Conservation (phyloP, 2,797 vertebrate genomes). For the Limnodromus scolopaceus region DNA sequence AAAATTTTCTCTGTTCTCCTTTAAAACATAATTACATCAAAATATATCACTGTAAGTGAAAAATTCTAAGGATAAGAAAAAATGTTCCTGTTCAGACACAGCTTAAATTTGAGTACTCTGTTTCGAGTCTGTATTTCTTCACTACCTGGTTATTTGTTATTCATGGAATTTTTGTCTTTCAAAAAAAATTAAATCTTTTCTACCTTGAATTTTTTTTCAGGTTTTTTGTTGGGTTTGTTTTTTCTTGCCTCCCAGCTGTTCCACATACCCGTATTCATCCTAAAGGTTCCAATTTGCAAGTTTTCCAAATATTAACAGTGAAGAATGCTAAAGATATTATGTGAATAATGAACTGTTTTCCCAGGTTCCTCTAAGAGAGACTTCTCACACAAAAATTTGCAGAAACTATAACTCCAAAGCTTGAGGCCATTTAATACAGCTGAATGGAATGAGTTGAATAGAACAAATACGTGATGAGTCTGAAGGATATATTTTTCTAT, state of each 20-base stretch:
- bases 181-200: background rate
- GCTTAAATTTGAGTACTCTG: background rate
- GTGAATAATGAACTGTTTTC: background rate
- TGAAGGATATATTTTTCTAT: background rate
- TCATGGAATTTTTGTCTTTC: background rate
- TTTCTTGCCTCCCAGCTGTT: background rate
- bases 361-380: background rate
- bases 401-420: background rate
- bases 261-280: background rate
- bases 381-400: background rate
- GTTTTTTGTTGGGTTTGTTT: too few relatives aligned
- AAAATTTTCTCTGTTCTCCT: background rate
- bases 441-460: background rate
- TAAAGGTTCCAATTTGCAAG: background rate
- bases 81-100: rapidly evolving
- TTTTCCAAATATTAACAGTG: background rate
- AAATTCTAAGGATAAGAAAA: background rate
- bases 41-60: background rate
- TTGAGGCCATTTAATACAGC: background rate
- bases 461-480: background rate
- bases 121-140: background rate
- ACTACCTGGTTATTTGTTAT: background rate
- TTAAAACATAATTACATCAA: background rate
- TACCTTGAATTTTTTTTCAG: background rate
- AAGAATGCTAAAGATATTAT: background rate